A percentile compares a stretch with the other conserved stretches of the same genome.
phyloP scores from a whole-genome alignment of 2,888 invertebrate species.

The Cosmia trapezina region DNA sequence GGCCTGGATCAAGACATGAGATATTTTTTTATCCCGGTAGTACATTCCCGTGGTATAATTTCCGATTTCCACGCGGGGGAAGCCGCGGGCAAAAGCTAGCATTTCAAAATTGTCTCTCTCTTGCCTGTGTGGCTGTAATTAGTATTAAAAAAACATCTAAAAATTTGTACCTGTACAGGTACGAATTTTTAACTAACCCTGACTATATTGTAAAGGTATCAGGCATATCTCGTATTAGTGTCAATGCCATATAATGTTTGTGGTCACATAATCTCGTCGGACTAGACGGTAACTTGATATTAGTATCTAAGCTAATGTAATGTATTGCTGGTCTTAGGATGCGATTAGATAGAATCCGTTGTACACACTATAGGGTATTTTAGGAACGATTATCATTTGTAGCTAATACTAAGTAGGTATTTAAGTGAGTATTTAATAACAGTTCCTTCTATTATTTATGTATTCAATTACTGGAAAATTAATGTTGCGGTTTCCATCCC shows the following conservation, averaged over 20 bases:
- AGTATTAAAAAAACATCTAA: not conserved
- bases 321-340: slow-evolving; percentile 57
- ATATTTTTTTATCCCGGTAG: not conserved
- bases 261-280: slow-evolving; percentile 81
- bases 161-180: slow-evolving; percentile 3
- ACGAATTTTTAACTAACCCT: slow-evolving; percentile 24
- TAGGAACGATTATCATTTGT: slow-evolving; percentile 13
- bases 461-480: not conserved
- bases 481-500: not conserved
- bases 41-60: not conserved
- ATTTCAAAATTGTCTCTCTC: not conserved
- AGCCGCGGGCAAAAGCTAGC: not conserved
- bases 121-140: not conserved
- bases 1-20: too few species aligned
- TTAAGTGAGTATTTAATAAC: too few species aligned
- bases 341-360: slow-evolving; percentile 55
- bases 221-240: slow-evolving; percentile 78
- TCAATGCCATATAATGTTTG: slow-evolving; percentile 85
- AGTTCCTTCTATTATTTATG: not conserved
- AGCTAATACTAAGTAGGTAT: not conserved
- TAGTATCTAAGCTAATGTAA: slow-evolving; percentile 66
- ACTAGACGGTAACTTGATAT: slow-evolving; percentile 82
- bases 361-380: slow-evolving; percentile 6
- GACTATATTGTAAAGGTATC: slow-evolving; percentile 62
- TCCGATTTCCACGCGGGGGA: not conserved